A percentile compares a stretch with the other conserved stretches of the same genome.
Conservation (phyloP, 1,140 invertebrate species). For the Cydia pomonella region DNA sequence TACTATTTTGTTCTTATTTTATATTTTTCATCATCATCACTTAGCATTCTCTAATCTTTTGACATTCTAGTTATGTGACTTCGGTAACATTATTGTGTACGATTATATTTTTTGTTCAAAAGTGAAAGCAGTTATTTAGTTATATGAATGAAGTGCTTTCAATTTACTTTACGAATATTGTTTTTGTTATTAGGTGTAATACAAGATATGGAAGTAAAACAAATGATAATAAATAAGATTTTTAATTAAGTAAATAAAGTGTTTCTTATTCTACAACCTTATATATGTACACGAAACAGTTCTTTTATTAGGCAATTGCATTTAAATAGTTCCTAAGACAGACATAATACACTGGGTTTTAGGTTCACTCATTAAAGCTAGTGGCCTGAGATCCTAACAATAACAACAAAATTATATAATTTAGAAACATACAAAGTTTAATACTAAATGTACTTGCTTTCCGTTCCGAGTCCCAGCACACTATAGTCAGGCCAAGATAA, state of each 20-base stretch:
- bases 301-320: constrained; percentile 31
- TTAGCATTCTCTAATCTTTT: too few relatives aligned
- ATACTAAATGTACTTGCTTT: background rate
- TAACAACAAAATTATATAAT: constrained; percentile 3
- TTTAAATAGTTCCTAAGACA: constrained; percentile 14
- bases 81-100: background rate
- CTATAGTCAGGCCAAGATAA: too few relatives aligned
- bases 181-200: constrained; percentile 9
- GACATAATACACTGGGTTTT: constrained; percentile 14
- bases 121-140: constrained; percentile 12
- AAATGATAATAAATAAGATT: constrained; percentile 67
- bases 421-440: background rate
- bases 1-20: too few relatives aligned
- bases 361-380: background rate
- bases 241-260: constrained; percentile 57
- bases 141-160: background rate
- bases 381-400: constrained; percentile 19
- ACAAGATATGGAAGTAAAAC: constrained; percentile 12
- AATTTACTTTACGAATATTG: background rate
- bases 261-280: constrained; percentile 57
- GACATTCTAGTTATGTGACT: constrained; percentile 7
- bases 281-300: constrained; percentile 39
- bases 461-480: background rate
- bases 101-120: background rate
- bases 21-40: too few relatives aligned